Evolutionary conservation across 1,140 invertebrate genomes (phyloP).

Genomic region (Oryzaephilus surinamensis): DNA sequence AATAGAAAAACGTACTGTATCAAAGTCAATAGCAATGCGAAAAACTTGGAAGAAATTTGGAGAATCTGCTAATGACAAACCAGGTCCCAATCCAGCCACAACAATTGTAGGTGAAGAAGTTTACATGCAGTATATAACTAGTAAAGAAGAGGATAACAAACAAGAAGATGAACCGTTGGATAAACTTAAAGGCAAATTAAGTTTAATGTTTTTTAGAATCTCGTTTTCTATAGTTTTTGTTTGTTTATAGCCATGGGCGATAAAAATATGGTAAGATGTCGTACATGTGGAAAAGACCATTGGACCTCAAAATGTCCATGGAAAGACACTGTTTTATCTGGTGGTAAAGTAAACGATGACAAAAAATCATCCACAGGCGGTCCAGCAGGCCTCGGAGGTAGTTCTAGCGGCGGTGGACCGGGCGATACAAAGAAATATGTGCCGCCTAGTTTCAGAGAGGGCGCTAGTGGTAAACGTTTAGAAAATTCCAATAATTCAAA

Average conservation of each 20-base stretch:
- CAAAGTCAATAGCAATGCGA: slow-evolving; percentile 81
- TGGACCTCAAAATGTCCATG: slow-evolving; percentile 96
- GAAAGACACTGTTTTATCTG: slow-evolving; percentile 73
- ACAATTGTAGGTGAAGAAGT: slow-evolving; percentile 95
- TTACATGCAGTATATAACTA: slow-evolving; percentile 84
- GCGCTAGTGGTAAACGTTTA: slow-evolving; percentile 57
- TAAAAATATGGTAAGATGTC: slow-evolving; percentile 81
- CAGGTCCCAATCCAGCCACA: slow-evolving; percentile 91
- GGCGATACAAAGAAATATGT: slow-evolving; percentile 56
- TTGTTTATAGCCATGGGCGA: slow-evolving; percentile 40
- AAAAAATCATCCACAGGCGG: slow-evolving; percentile 23
- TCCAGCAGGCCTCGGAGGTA: background rate
- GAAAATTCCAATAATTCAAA: slow-evolving; percentile 59
- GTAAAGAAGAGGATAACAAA: slow-evolving; percentile 75
- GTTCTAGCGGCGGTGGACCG: slow-evolving; percentile 12
- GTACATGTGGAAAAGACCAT: slow-evolving; percentile 92
- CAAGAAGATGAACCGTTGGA: slow-evolving; percentile 71
- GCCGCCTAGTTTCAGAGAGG: slow-evolving; percentile 79
- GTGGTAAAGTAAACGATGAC: slow-evolving; percentile 42
- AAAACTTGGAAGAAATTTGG: slow-evolving; percentile 96
- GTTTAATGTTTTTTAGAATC: slow-evolving; percentile 4
- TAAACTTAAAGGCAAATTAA: slow-evolving; percentile 57
- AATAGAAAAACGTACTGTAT: slow-evolving; percentile 82
- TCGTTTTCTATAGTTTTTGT: background rate
- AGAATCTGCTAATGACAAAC: slow-evolving; percentile 76